Percentiles rank a stretch among this genome's conserved stretches.
Evolutionary conservation across 92 coral and sea anemone genomes (phyloP).

Genomic region (Galaxea fascicularis): DNA sequence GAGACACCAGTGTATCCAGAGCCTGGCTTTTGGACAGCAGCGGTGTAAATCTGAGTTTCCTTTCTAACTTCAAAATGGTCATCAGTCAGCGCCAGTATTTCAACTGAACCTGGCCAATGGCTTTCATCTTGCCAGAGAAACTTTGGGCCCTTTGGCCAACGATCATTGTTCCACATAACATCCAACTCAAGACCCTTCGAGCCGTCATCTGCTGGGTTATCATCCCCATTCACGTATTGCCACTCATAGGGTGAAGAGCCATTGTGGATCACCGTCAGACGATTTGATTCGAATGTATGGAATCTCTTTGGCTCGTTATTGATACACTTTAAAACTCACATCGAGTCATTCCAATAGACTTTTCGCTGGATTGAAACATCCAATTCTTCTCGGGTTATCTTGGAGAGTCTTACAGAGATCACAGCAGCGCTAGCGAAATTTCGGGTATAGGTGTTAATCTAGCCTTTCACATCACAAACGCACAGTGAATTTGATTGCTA

Average conservation of each 20-base stretch:
- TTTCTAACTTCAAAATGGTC: conserved; percentile 69
- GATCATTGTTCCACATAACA: too few species aligned
- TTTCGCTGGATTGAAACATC: conserved; percentile 30
- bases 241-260: conserved; percentile 52
- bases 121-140: conserved; percentile 66
- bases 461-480: conserved; percentile 55
- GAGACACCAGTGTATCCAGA: conserved; percentile 25
- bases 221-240: conserved; percentile 62
- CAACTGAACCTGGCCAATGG: conserved; percentile 57
- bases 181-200: conserved; percentile 62
- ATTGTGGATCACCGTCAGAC: conserved; percentile 59
- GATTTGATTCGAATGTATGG: conserved; percentile 72
- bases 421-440: conserved; percentile 35
- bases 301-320: conserved; percentile 47
- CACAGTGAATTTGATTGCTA: not conserved
- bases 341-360: conserved; percentile 57
- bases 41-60: conserved; percentile 55
- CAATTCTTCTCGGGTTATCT: conserved; percentile 29
- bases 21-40: conserved; percentile 12
- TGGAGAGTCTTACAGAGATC: conserved; percentile 27
- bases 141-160: conserved; percentile 64
- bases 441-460: conserved; percentile 51
- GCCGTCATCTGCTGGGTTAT: conserved; percentile 65
- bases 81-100: conserved; percentile 48
- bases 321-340: conserved; percentile 64